Conservation (phyloP, 2,888 invertebrate species). For the Gari tellinella region DNA sequence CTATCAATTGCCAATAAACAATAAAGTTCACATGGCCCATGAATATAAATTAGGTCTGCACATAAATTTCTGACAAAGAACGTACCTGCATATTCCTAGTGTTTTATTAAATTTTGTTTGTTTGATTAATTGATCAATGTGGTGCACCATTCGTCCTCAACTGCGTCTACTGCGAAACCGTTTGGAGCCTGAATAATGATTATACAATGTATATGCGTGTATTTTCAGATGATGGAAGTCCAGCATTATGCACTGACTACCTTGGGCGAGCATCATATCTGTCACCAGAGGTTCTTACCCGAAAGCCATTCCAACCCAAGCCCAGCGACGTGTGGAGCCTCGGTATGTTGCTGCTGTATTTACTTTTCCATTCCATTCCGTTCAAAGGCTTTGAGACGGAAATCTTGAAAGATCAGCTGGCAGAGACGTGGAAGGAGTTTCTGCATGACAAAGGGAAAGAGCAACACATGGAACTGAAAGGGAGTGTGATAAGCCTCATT, state of each 20-base stretch:
- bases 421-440: conserved; percentile 37
- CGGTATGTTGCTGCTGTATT: conserved; percentile 53
- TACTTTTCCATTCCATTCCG: conserved; percentile 45
- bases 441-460: conserved; percentile 1
- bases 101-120: too few species aligned
- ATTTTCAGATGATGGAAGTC: conserved; percentile 35
- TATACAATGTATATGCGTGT: too few species aligned
- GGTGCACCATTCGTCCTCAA: too few species aligned
- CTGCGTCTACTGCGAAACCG: too few species aligned
- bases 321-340: conserved; percentile 65
- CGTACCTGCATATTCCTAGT: too few species aligned
- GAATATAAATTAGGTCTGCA: too few species aligned
- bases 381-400: conserved; percentile 41
- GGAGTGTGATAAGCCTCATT: conserved; percentile 7
- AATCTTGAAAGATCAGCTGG: conserved; percentile 28
- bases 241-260: conserved; percentile 60
- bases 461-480: background rate
- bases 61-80: too few species aligned
- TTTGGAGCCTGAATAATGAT: too few species aligned
- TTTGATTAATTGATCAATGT: too few species aligned
- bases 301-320: conserved; percentile 53
- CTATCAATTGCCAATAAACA: too few species aligned
- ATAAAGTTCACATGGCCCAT: too few species aligned
- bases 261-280: conserved; percentile 60
- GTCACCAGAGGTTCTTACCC: conserved; percentile 48